A percentile compares a stretch with the other conserved stretches of the same genome.
phyloP scores from a whole-genome alignment of 1,140 invertebrate genomes.

The Campoletis sonorensis region DNA sequence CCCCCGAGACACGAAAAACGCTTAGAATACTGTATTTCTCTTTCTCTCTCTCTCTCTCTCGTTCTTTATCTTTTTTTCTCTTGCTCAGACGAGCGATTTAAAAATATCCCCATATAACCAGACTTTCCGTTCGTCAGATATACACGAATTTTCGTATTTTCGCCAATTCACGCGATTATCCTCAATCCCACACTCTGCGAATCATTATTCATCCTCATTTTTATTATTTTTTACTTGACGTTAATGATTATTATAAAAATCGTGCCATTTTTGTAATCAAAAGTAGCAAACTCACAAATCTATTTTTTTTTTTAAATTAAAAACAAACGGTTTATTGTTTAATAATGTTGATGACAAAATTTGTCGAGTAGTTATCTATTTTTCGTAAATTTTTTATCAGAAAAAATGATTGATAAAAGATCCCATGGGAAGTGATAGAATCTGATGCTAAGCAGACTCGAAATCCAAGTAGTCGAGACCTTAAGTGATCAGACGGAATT shows the following conservation, averaged over 20 bases:
- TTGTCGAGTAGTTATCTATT: too few species aligned
- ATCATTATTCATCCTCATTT: too few species aligned
- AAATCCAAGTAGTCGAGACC: background rate
- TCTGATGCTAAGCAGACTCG: background rate
- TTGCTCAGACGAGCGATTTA: slow-evolving; percentile 51
- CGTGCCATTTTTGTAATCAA: too few species aligned
- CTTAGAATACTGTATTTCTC: background rate
- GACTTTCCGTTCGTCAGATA: background rate
- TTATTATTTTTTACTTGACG: too few species aligned
- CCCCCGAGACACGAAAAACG: slow-evolving; percentile 36
- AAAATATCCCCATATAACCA: slow-evolving; percentile 61
- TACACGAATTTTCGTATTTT: background rate
- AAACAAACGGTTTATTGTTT: too few species aligned
- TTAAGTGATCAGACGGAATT: background rate
- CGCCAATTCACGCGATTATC: background rate
- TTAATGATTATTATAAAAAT: too few species aligned
- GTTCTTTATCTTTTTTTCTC: background rate
- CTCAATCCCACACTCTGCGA: background rate
- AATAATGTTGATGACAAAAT: too few species aligned
- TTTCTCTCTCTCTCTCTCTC: background rate
- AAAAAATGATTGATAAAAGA: too few species aligned
- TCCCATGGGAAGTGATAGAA: background rate
- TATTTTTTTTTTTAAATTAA: too few species aligned
- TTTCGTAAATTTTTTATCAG: too few species aligned
- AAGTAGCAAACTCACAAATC: too few species aligned